Conservation (phyloP, 2,888 invertebrate species). For the Eristalinus aeneus region DNA sequence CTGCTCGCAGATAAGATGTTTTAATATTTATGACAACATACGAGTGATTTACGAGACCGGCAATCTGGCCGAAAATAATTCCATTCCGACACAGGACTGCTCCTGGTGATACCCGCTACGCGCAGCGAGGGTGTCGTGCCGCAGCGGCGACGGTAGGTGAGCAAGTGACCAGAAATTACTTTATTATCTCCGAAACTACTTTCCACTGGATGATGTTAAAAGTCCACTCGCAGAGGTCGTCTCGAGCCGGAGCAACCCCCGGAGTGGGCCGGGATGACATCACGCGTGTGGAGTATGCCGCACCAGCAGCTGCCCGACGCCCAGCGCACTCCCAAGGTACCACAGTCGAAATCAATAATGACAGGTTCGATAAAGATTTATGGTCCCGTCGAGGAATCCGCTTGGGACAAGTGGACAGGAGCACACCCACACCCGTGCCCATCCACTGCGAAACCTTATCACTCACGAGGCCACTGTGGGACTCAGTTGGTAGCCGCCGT, state of each 20-base stretch:
- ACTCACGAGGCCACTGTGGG: neutral
- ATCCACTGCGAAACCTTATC: constrained; percentile 44
- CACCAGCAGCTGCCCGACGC: constrained; percentile 47
- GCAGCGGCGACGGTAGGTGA: neutral
- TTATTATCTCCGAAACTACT: constrained; percentile 67
- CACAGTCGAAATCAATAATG: constrained; percentile 79
- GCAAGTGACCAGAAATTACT: constrained; percentile 70
- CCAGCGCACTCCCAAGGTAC: constrained; percentile 64
- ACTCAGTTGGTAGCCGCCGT: constrained; percentile 3
- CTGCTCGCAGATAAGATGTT: constrained; percentile 78
- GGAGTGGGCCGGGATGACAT: constrained; percentile 33
- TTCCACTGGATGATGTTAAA: constrained; percentile 55
- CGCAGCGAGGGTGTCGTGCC: too few relatives aligned
- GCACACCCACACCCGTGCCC: neutral
- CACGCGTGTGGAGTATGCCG: constrained; percentile 6
- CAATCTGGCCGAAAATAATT: constrained; percentile 78
- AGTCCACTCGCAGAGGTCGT: constrained; percentile 47
- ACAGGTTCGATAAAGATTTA: constrained; percentile 80
- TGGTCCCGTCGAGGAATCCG: constrained; percentile 73
- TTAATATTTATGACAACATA: constrained; percentile 81
- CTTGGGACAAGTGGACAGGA: constrained; percentile 59
- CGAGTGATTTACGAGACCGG: constrained; percentile 71
- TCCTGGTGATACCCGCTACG: constrained; percentile 32
- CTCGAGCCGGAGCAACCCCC: neutral
- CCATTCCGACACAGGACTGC: constrained; percentile 72